Percentiles rank a stretch among this genome's conserved stretches.
Evolutionary conservation across 37 sponge, comb jelly and placozoan genomes (phyloP).

Genomic region (Haliclona indistincta): DNA sequence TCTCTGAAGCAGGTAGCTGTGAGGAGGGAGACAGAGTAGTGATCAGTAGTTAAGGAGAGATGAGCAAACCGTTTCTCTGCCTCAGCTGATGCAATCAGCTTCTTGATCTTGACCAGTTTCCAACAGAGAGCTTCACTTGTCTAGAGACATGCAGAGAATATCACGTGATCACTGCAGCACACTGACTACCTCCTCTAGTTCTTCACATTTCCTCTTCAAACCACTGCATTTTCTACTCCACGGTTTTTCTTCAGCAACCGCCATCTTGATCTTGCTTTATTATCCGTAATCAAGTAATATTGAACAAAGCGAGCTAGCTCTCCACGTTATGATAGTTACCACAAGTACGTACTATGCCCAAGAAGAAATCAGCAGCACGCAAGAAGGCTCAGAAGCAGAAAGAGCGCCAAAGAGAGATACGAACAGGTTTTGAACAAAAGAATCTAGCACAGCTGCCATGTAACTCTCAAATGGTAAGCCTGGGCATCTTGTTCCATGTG

Average conservation of each 20-base stretch:
- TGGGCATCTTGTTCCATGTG: not conserved
- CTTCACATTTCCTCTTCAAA: conserved; percentile 67
- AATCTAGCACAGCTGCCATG: conserved; percentile 71
- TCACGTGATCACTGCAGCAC: not conserved
- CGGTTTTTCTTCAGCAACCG: not conserved
- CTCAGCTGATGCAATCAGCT: conserved; percentile 45
- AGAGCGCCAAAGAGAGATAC: conserved; percentile 82
- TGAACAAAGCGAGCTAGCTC: not conserved
- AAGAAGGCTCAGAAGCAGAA: conserved; percentile 96
- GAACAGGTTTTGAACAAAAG: conserved; percentile 33
- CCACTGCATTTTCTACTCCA: conserved; percentile 27
- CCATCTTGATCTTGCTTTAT: no score
- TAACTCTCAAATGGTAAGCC: conserved; percentile 74
- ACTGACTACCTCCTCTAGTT: conserved; percentile 57
- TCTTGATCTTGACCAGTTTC: conserved; percentile 33
- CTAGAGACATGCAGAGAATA: conserved; percentile 19
- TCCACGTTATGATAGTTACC: not conserved
- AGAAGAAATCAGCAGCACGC: conserved; percentile 94
- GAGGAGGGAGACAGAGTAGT: not conserved
- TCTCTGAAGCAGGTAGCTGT: not conserved
- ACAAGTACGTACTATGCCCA: conserved; percentile 98
- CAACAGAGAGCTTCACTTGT: conserved; percentile 41
- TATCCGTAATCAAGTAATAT: no score
- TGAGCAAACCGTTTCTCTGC: conserved; percentile 51
- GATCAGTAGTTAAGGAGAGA: not conserved